Evolutionary conservation across 1,140 invertebrate genomes (phyloP), one percentile per base, ranked within the genome.

Genomic region (Thaumetopoea pityocampa): DNA sequence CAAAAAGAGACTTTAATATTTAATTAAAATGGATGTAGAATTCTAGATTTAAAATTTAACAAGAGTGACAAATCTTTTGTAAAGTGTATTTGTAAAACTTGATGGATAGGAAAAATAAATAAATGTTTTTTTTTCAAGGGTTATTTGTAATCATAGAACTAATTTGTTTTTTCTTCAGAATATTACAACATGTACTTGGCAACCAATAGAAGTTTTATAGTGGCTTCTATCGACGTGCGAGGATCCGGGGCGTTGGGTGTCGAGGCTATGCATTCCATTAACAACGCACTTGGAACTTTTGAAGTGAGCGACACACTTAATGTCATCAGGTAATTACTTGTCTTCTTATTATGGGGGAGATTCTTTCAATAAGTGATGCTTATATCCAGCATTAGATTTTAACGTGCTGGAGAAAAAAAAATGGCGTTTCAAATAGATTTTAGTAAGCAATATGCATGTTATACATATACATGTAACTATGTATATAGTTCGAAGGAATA

Each of bases 191-290:
- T 71, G 33, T 97, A 96, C 81, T 82, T 98, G 35, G 87, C 92
- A 5, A 91, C 92, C 5, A 93, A 93, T 54, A 90, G 91, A 50
- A 93, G 91, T 61, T 90, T 96, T 47, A 94, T 98, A 57, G 92
- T 95, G 65, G 93, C 90, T 2, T 88, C 89, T 17, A 96, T 98
- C 41, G 96, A 98, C 86, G 96, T 94, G 2, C 83, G 96, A 50
- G 96, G 96, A 1, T 93, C 94, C 0, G 93, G 92, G n/a, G 88
- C 91, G 8, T 91, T 94, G 76, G 95, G 96, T 5, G 90, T 96
- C 51, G 90, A 89, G 16, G 90, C 93, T 26, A 73, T 95, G 42
- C 93, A 95, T 76, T 85, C 93, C 8, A 84, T 94, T 5, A 96
- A 98, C 73, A 87, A 91, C 22, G 90, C 90, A 14, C 86, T 98